Base-by-base conservation (phyloP, 2,797 vertebrate species). In the Channa striata region DNA sequence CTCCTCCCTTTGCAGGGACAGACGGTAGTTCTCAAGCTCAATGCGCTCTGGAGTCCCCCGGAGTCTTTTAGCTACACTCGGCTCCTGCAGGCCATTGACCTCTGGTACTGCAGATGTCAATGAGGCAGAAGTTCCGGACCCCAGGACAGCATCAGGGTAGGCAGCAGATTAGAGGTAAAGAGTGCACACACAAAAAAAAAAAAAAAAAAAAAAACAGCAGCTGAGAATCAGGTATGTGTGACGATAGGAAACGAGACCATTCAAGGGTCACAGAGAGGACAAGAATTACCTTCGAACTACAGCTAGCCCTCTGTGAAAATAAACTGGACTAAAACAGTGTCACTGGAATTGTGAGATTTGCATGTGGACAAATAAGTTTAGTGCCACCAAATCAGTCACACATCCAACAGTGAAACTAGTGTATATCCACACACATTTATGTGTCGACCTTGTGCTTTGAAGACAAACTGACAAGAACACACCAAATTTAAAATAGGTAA, bases 1-100 rank as follows among this genome's bases (percentile, higher is more conserved):
- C 72, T 97, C 96, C 6, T 97, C 97, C 40, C 86, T 94, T 87
- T 95, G 95, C 92, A 97, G 87, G 0, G 96, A 97, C 59, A 97
- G 93, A 0, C 97, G 94, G 88, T 97, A 99, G 87, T 99, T 99
- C 93, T 99, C 98, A 92, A 99, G 89, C 93, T 98, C 98, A 0
- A 99, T 99, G 40, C 98, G 95, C 66, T 99, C 98, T 0, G 98
- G 98, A 0, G 98, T 99, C 52, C 96, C 97, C 25, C 95, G 94
- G 44, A 97, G 90, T 7, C 97, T 90, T 80, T 99, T 99, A 1
- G 96, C 94, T 0, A 97, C 68, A 72, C 94, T 95, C 75, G 96
- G 95, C 84, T 99, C 98, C 78, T 96, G 95, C 69, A 98, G 78
- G 34, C 97, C 97, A 1, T 98, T 99, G 78, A 96, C 87, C 19